These are phyloP conservation scores for Troilus luridus DNA, from an alignment of 2,888 invertebrate species.

Conservation along the genomic window DNA sequence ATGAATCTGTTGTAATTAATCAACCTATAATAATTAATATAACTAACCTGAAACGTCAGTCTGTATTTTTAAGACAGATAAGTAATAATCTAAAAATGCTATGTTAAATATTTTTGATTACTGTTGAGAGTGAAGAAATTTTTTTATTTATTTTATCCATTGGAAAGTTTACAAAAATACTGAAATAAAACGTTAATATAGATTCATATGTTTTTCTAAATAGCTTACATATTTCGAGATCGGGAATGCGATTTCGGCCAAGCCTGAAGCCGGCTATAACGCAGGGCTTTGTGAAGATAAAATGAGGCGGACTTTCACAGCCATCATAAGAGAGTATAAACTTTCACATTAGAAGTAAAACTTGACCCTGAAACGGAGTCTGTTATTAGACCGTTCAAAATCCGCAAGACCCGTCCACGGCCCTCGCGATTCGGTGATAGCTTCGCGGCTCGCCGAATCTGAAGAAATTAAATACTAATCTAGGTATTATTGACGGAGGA, in stretches of 20 bases:
- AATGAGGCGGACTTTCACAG: constrained; percentile 45
- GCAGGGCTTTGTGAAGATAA: neutral
- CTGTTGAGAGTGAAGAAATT: no score
- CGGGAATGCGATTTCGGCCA: neutral
- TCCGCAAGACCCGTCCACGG: neutral
- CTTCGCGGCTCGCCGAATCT: neutral
- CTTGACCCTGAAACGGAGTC: constrained; percentile 39
- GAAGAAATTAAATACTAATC: constrained; percentile 18
- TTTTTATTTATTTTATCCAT: no score
- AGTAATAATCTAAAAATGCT: no score
- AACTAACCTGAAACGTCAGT: no score
- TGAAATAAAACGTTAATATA: no score
- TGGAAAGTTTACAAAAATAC: no score
- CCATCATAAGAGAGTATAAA: constrained; percentile 44
- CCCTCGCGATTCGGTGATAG: neutral
- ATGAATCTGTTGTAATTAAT: no score
- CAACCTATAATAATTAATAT: no score
- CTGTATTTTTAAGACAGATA: no score
- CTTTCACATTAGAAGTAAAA: constrained; percentile 49
- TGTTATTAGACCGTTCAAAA: constrained; percentile 34
- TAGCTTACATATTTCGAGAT: neutral
- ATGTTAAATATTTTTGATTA: no score
- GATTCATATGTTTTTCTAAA: neutral
- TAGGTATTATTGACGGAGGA: neutral
- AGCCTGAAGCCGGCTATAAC: neutral